Percentiles rank a stretch among this genome's conserved stretches.
phyloP scores from a whole-genome alignment of 2,797 vertebrate genomes.

The Varecia variegata region DNA sequence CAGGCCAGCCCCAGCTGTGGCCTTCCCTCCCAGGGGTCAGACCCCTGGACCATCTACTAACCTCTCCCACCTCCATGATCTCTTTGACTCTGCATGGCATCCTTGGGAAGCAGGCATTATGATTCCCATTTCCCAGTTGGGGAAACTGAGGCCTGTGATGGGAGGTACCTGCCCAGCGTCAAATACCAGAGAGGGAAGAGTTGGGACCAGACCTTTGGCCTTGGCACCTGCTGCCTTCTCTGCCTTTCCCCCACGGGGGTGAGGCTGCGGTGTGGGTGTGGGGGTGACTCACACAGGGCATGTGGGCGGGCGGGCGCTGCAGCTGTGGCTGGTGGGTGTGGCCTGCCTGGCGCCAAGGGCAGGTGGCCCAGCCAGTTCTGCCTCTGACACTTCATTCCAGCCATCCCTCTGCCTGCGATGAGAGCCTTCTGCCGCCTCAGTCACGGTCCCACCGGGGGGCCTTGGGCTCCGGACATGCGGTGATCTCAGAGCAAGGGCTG shows the following conservation, averaged over 20 bases:
- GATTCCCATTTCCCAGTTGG: not conserved
- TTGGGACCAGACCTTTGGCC: not conserved
- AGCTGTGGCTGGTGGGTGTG: conserved; percentile 49
- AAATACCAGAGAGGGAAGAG: not conserved
- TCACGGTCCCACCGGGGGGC: not conserved
- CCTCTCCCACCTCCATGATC: not conserved
- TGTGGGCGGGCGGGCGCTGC: conserved; percentile 7
- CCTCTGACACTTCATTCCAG: conserved; percentile 79
- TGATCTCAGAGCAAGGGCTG: conserved; percentile 39
- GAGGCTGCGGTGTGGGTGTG: conserved; percentile 44
- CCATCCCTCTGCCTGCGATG: conserved; percentile 65
- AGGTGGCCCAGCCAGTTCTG: conserved; percentile 85
- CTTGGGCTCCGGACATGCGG: conserved; percentile 35
- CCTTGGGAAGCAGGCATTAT: not conserved
- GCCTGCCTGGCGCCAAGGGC: conserved; percentile 62
- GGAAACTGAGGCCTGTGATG: not conserved
- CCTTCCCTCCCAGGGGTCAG: not conserved
- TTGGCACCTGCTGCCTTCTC: not conserved
- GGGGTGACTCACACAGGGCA: conserved; percentile 62
- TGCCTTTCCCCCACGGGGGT: not conserved
- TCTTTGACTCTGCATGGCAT: not conserved
- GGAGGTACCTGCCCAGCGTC: not conserved
- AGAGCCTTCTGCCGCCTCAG: not conserved
- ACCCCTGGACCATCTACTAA: not conserved
- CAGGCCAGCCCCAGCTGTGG: not conserved